Evolutionary conservation across 1,140 invertebrate genomes (phyloP).

Genomic region (Dendrolimus kikuchii): DNA sequence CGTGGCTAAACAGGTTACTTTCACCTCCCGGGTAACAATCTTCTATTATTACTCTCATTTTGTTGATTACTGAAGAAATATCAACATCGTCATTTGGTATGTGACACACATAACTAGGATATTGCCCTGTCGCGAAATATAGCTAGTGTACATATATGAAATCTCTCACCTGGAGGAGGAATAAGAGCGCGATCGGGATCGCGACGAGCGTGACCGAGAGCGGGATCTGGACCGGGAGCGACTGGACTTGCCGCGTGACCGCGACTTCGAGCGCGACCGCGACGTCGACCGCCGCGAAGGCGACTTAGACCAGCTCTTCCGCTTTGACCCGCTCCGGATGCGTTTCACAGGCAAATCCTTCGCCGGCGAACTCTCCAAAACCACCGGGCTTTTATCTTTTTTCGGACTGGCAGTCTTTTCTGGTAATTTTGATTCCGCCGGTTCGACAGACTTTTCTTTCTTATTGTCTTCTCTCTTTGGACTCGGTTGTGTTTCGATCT

Average conservation of each 20-base stretch:
- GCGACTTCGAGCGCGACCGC: slow-evolving; percentile 25
- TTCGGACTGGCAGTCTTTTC: slow-evolving; percentile 22
- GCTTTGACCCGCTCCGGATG: slow-evolving; percentile 17
- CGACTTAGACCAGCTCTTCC: slow-evolving; percentile 48
- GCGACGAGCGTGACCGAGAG: slow-evolving; percentile 53
- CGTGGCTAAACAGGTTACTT: too few species aligned
- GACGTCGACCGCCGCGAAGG: slow-evolving; percentile 45
- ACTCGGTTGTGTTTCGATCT: slow-evolving; percentile 11
- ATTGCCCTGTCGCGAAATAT: too few species aligned
- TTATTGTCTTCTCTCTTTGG: slow-evolving; percentile 16
- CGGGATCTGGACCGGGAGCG: slow-evolving; percentile 62
- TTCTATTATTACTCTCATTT: too few species aligned
- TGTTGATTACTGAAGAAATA: too few species aligned
- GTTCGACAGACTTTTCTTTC: slow-evolving; percentile 20
- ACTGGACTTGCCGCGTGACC: slow-evolving; percentile 43
- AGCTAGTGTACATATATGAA: too few species aligned
- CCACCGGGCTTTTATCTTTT: slow-evolving; percentile 28
- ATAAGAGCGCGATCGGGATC: slow-evolving; percentile 57
- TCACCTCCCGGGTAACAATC: too few species aligned
- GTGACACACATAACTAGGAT: too few species aligned
- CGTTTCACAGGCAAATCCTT: slow-evolving; percentile 14
- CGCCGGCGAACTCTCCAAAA: slow-evolving; percentile 38
- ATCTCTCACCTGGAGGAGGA: slow-evolving; percentile 59
- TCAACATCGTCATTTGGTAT: too few species aligned
- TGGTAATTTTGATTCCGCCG: slow-evolving; percentile 25